Evolutionary conservation across 2,113 vertebrate genomes (phyloP).

Genomic region (Aphelocoma coerulescens): DNA sequence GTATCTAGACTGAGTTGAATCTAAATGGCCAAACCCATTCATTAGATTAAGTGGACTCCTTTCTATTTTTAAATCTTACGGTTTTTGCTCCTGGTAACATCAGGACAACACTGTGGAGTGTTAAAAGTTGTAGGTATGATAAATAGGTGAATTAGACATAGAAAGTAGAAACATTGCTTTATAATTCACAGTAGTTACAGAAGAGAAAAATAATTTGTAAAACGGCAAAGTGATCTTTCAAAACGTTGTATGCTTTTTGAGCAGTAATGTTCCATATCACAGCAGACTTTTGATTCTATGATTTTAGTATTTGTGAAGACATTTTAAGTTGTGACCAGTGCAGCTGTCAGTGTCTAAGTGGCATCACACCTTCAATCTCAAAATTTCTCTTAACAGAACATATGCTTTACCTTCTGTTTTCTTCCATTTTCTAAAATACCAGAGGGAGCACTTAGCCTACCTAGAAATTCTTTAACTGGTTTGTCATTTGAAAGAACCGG

Average conservation of each 20-base stretch:
- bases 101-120: not conserved
- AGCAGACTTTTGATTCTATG: not conserved
- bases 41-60: not conserved
- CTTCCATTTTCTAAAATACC: conserved; percentile 50
- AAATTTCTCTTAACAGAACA: conserved; percentile 34
- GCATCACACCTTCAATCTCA: conserved; percentile 47
- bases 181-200: not conserved
- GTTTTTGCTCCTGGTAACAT: not conserved
- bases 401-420: conserved; percentile 60
- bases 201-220: not conserved
- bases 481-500: conserved; percentile 4
- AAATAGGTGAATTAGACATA: not conserved
- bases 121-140: not conserved
- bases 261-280: not conserved
- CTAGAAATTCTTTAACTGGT: conserved; percentile 13
- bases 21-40: not conserved
- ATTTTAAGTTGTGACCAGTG: conserved; percentile 38
- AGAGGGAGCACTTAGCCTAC: conserved; percentile 7
- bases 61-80: not conserved
- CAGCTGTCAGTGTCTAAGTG: conserved; percentile 54
- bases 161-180: not conserved
- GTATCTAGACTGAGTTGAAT: not conserved
- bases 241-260: not conserved
- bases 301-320: conserved; percentile 17
- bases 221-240: not conserved